phyloP scores from a whole-genome alignment of 2,888 invertebrate genomes.

The Himalopsyche tibetana region DNA sequence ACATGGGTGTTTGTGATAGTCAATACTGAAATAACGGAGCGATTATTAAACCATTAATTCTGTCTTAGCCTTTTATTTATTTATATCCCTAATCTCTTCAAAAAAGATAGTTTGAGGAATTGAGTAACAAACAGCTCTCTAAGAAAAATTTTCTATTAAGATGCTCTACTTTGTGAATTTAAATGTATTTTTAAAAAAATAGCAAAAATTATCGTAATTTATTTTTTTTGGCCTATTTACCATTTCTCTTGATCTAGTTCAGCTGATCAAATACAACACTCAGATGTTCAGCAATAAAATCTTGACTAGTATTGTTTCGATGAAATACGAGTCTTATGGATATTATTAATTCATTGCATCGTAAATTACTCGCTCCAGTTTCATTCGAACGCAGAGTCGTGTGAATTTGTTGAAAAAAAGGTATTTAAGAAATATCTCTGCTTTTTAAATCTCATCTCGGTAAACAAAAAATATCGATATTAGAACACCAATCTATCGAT shows the following conservation, averaged over 20 bases:
- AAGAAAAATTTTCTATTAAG: no score
- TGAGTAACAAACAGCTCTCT: no score
- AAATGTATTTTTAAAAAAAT: no score
- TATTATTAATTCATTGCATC: slow-evolving; percentile 14
- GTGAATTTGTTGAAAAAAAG: not conserved
- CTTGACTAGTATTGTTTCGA: not conserved
- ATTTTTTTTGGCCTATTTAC: not conserved
- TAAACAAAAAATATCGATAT: not conserved
- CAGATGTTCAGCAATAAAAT: not conserved
- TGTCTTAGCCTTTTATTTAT: no score
- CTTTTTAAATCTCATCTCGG: not conserved
- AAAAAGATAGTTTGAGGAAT: no score
- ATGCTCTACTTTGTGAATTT: no score
- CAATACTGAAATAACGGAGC: no score
- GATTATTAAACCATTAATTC: no score
- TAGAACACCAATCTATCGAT: no score
- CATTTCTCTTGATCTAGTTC: not conserved
- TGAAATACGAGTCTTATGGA: not conserved
- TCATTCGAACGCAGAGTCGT: not conserved
- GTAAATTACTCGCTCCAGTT: not conserved
- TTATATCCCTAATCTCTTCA: no score
- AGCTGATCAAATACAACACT: not conserved
- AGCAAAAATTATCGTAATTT: no score
- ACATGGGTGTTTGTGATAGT: no score
- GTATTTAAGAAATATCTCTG: not conserved